These are phyloP conservation scores for Lycophotia porphyrea DNA, from an alignment of 2,888 invertebrate genomes.

Conservation along the genomic window DNA sequence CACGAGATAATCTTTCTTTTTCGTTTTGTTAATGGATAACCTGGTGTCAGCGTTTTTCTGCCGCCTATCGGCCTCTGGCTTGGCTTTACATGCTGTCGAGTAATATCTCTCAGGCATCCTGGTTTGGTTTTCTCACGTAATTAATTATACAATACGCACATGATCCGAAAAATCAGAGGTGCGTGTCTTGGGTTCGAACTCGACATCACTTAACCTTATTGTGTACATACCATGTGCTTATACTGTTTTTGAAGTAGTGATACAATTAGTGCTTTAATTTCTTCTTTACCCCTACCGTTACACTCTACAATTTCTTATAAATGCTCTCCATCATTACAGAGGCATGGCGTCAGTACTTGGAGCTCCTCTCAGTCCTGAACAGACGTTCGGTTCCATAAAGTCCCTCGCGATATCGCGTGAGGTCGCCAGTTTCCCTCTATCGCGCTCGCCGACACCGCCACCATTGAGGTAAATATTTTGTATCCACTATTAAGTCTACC, in stretches of 20 bases:
- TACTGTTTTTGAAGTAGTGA: too few species aligned
- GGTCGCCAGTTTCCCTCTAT: constrained; percentile 94
- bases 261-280: neutral
- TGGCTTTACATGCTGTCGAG: neutral
- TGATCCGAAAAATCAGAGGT: neutral
- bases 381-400: constrained; percentile 93
- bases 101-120: neutral
- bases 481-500: neutral
- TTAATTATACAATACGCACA: neutral
- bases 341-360: constrained; percentile 92
- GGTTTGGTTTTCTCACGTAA: neutral
- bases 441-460: constrained; percentile 93
- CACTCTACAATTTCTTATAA: neutral
- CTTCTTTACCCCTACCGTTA: neutral
- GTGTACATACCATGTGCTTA: neutral
- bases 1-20: neutral
- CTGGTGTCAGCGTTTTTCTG: neutral
- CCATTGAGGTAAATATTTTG: constrained; percentile 85
- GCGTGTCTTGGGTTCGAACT: neutral
- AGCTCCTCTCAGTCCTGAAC: constrained; percentile 93
- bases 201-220: constrained; percentile 5
- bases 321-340: constrained; percentile 82
- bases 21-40: neutral
- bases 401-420: constrained; percentile 93
- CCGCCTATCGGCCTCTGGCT: neutral